Evolutionary conservation across 2,888 invertebrate genomes (phyloP), one percentile per base, ranked within the genome.

Genomic region (Chrysodeixis includens): DNA sequence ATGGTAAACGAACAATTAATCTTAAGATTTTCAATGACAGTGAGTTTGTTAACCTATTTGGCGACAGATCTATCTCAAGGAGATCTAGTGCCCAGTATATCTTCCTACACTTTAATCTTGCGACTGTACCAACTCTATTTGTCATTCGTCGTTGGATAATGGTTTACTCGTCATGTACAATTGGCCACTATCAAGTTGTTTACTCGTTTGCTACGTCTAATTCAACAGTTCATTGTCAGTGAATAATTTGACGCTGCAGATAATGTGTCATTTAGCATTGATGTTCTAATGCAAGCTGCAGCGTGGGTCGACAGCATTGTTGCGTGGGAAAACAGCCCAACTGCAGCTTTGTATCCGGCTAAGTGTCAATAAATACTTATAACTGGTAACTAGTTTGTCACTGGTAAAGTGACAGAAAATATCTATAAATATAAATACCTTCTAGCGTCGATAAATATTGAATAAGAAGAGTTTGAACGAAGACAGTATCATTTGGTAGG

Each of bases 251-350:
- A 76, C 76, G 76, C 65, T 77, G 67, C 62, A 72, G 69, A 78
- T 84, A 86, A 87, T 83, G 78, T 85, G 83, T 85, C 83, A 82
- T 83, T 87, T 87, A 85, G 81, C 84, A 82, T 82, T 77, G 78
- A 82, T 82, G 83, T 81, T 82, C 85, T 85, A 86, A 87, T 85
- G 83, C 74, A 81, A 79, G 79, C 66, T 53, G 60, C 75, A 81
- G 90, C 86, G 92, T 91, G 87, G 91, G 91, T 83, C 76, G 86
- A 78, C 73, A 81, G 76, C 71, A 80, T 75, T 87, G 88, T 78
- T 85, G 91, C 89, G 92, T 93, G 92, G 91, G 93, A 92, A 92
- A 87, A 86, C 83, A 82, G 81, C 83, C 90, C 88, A 92, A 92
- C 90, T 89, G 87, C 84, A 83, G 79, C 79, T 83, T 69, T 82